Evolutionary conservation across 2,113 vertebrate species (phyloP), one percentile per base, ranked within the genome.

Genomic region (Grantiella picta): DNA sequence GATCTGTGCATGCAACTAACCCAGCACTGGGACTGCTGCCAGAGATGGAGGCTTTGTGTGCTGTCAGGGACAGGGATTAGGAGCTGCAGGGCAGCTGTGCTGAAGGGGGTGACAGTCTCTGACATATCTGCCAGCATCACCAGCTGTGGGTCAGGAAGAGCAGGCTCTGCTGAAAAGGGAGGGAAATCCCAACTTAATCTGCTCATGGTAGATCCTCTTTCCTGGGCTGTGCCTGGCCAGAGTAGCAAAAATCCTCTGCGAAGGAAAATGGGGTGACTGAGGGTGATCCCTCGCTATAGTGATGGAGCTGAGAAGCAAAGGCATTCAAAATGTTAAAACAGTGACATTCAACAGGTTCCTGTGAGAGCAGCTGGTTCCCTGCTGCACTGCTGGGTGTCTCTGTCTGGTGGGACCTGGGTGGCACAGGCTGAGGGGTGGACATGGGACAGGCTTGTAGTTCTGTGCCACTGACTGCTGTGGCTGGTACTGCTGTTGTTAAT

Each of bases 131-230:
- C 45, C 54, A 52, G 69, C 15, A 4, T 69, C 54, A 38, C 57
- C 3, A 9, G 57, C 65, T 0, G 0, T 0, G 0, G 33, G 29
- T 50, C 21, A 12, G 14, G 27, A 52, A 52, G 25, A 52, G 42
- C 36, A 61, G 44, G 38, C 38, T 66, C 31, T 31, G 40, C n/a
- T 2, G 6, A 24, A 63, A 45, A 40, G 38, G 60, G 28, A 59
- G 57, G 42, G 69, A 65, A 89, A 80, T 93, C 44, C 70, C 44
- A 21, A 3, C 27, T 47, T 63, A 65, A 63, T 65, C 15, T 90
- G 33, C 63, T 54, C 63, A 1, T 59, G 53, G 20, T 53, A 61
- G 72, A 60, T 78, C 64, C 54, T 84, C 20, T 66, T 82, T 44
- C 31, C n/a, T 64, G 49, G 23, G 21, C 33, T 63, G 49, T 92